phyloP scores from a whole-genome alignment of 64 coral and sea anemone species.

The Pocillopora damicornis region DNA sequence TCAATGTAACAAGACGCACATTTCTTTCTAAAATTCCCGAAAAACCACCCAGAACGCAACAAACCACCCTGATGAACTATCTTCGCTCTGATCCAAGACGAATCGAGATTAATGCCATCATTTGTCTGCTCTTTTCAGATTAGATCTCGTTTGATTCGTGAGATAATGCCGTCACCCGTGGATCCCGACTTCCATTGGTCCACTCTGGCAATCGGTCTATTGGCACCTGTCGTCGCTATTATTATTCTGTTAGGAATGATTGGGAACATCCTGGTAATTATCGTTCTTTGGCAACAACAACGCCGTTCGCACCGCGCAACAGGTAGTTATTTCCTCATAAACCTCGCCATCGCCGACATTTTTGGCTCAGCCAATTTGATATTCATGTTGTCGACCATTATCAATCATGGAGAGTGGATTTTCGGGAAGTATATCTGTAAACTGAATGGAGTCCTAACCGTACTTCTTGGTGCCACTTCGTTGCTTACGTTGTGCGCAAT shows the following conservation, averaged over 20 bases:
- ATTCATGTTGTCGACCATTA: slow-evolving; percentile 51
- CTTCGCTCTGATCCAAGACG: no score
- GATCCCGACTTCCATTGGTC: slow-evolving; percentile 26
- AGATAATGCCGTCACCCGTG: not conserved
- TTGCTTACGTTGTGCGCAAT: slow-evolving; percentile 41
- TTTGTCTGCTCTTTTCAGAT: slow-evolving; percentile 5
- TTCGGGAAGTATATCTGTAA: slow-evolving; percentile 51
- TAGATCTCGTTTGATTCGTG: not conserved
- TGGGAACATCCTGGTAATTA: slow-evolving; percentile 50
- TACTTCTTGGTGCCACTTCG: slow-evolving; percentile 32
- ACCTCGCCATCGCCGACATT: slow-evolving; percentile 35
- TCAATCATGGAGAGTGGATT: slow-evolving; percentile 43
- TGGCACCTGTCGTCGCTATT: slow-evolving; percentile 3
- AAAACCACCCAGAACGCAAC: no score
- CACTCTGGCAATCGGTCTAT: not conserved
- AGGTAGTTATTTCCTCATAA: slow-evolving; percentile 50
- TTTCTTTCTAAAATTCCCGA: no score
- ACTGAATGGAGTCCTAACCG: slow-evolving; percentile 43
- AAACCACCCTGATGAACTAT: no score
- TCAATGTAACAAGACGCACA: no score
- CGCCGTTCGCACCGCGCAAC: slow-evolving; percentile 30
- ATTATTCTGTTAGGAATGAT: slow-evolving; percentile 44
- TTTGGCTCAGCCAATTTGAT: slow-evolving; percentile 42
- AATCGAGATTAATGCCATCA: not conserved
- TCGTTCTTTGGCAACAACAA: slow-evolving; percentile 34